A percentile compares a stretch with the other conserved stretches of the same genome.
phyloP scores from a whole-genome alignment of 2,888 invertebrate species.

The Nemotelus nigrinus region DNA sequence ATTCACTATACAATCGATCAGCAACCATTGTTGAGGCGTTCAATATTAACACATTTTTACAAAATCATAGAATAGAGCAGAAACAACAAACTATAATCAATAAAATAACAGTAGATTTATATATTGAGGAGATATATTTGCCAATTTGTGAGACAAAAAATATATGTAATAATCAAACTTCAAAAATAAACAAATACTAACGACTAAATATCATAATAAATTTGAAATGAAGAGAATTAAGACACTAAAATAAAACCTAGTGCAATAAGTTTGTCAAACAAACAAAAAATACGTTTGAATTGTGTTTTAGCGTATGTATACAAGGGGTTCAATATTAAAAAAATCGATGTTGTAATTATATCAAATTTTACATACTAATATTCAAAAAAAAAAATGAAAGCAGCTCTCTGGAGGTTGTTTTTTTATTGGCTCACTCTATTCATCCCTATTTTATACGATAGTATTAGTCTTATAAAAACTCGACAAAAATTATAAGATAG shows the following conservation, averaged over 20 bases:
- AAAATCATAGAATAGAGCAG: too few species aligned
- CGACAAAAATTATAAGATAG: background rate
- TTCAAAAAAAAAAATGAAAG: background rate
- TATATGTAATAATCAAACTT: constrained; percentile 44
- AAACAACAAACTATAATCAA: too few species aligned
- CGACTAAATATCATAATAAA: too few species aligned
- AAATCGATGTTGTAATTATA: background rate
- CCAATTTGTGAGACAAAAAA: constrained; percentile 46
- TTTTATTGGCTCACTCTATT: too few species aligned
- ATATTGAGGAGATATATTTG: constrained; percentile 31
- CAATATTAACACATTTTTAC: too few species aligned
- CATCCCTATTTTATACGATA: background rate
- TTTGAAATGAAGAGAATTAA: background rate
- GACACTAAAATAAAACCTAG: constrained; percentile 43
- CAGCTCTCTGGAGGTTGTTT: background rate
- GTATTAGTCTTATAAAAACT: background rate
- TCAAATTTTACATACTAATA: background rate
- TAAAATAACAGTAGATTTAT: too few species aligned
- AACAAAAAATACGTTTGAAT: background rate
- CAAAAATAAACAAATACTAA: too few species aligned
- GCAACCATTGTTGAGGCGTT: too few species aligned
- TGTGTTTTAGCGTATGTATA: too few species aligned
- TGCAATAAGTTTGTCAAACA: constrained; percentile 47
- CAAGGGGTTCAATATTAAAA: too few species aligned
- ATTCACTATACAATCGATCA: background rate